Evolutionary conservation across 1,140 invertebrate genomes (phyloP).

Genomic region (Hycleus cichorii): DNA sequence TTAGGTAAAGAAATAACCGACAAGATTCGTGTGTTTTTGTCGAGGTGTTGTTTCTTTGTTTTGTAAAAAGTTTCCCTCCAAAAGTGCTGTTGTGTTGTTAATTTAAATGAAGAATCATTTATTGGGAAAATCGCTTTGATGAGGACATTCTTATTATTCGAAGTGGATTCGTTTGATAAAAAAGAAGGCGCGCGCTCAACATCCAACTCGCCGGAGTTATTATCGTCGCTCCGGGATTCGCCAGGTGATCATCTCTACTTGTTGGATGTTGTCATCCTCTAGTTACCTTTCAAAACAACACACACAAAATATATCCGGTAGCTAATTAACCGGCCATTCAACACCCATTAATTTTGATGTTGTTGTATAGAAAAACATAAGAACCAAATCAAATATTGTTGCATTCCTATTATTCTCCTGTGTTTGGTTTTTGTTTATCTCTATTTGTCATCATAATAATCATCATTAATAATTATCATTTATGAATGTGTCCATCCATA

Average conservation of each 20-base stretch:
- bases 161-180: slow-evolving; percentile 37
- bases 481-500: not conserved
- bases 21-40: too few relatives aligned
- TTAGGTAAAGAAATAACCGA: too few relatives aligned
- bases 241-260: slow-evolving; percentile 31
- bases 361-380: not conserved
- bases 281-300: too few relatives aligned
- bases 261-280: slow-evolving; percentile 11
- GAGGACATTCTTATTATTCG: slow-evolving; percentile 32
- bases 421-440: not conserved
- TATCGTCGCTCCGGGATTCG: slow-evolving; percentile 27
- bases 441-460: not conserved
- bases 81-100: not conserved
- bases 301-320: too few relatives aligned
- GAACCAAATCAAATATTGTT: slow-evolving; percentile 1
- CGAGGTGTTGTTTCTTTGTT: not conserved
- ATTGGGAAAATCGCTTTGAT: slow-evolving; percentile 13
- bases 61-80: not conserved
- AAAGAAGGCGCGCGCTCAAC: slow-evolving; percentile 35
- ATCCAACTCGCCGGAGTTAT: slow-evolving; percentile 28
- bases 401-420: not conserved
- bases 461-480: not conserved
- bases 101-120: not conserved
- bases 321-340: not conserved
- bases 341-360: not conserved